A percentile compares a stretch with the other conserved stretches of the same genome.
phyloP scores from a whole-genome alignment of 2,888 invertebrate species.

The Polietes domitor region DNA sequence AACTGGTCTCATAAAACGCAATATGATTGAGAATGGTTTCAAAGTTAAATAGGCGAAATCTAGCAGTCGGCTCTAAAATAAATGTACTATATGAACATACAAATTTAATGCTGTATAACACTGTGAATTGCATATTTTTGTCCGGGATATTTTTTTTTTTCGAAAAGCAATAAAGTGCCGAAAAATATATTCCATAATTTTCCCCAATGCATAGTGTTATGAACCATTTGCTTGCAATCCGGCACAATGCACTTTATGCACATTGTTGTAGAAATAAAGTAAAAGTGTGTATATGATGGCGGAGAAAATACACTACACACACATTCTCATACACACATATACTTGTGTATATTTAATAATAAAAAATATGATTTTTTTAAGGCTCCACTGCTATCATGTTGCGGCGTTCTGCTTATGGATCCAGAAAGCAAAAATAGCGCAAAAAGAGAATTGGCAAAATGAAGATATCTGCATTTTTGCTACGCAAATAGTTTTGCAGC shows the following conservation, averaged over 20 bases:
- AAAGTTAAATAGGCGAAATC: too few relatives aligned
- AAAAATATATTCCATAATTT: slow-evolving; percentile 50
- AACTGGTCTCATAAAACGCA: too few relatives aligned
- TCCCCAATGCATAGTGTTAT: slow-evolving; percentile 55
- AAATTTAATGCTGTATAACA: background rate
- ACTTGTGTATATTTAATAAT: too few relatives aligned
- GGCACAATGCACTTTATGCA: slow-evolving; percentile 48
- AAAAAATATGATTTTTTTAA: background rate
- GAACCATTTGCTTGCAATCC: slow-evolving; percentile 54
- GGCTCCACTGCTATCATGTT: background rate
- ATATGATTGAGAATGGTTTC: too few relatives aligned
- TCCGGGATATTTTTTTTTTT: too few relatives aligned
- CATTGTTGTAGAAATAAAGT: slow-evolving; percentile 6
- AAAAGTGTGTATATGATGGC: background rate
- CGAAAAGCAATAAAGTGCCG: slow-evolving; percentile 47
- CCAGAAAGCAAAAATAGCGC: background rate
- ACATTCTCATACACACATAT: too few relatives aligned
- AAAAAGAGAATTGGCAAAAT: background rate
- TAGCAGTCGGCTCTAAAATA: too few relatives aligned
- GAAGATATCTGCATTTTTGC: slow-evolving; percentile 35
- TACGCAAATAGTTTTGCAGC: slow-evolving; percentile 6
- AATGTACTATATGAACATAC: too few relatives aligned
- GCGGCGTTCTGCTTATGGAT: background rate
- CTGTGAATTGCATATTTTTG: background rate
- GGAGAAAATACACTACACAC: too few relatives aligned